These are phyloP conservation scores for Phaedon cochleariae DNA, from an alignment of 2,888 invertebrate species.

Conservation along the genomic window DNA sequence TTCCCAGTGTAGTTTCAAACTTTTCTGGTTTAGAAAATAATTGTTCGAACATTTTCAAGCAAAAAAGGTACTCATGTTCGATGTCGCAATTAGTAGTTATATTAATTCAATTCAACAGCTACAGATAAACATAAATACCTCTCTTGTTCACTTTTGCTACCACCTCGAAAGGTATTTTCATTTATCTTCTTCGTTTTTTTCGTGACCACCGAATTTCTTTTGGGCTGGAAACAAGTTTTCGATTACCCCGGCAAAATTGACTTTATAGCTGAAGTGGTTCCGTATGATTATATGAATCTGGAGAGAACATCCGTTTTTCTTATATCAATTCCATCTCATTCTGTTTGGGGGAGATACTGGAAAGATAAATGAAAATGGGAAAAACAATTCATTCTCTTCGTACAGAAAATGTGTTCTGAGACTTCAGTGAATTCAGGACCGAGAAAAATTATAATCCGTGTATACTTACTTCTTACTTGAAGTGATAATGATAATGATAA, in stretches of 20 bases:
- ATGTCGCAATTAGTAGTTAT: no score
- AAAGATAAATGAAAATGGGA: not conserved
- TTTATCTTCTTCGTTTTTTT: conserved; percentile 25
- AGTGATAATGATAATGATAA: not conserved
- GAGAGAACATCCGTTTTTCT: conserved; percentile 2
- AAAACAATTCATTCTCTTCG: not conserved
- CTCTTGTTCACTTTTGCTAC: conserved; percentile 17
- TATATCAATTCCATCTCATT: not conserved
- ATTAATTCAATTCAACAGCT: no score
- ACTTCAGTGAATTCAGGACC: not conserved
- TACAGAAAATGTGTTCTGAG: not conserved
- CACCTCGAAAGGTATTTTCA: conserved; percentile 23
- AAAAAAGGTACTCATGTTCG: no score
- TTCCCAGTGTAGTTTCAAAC: no score
- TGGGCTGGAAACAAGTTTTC: conserved; percentile 14
- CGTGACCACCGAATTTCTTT: conserved; percentile 13
- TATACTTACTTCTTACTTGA: no score
- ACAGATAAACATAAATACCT: conserved; percentile 29
- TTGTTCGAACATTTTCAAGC: no score
- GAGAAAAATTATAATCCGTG: not conserved
- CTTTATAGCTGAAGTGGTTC: conserved; percentile 10
- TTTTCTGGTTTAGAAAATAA: no score
- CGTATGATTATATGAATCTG: conserved; percentile 12
- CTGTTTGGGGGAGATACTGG: not conserved
- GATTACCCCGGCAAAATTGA: conserved; percentile 15